Percentiles rank a stretch among this genome's conserved stretches.
Conservation (phyloP, 1,140 invertebrate species). For the Galleria mellonella region DNA sequence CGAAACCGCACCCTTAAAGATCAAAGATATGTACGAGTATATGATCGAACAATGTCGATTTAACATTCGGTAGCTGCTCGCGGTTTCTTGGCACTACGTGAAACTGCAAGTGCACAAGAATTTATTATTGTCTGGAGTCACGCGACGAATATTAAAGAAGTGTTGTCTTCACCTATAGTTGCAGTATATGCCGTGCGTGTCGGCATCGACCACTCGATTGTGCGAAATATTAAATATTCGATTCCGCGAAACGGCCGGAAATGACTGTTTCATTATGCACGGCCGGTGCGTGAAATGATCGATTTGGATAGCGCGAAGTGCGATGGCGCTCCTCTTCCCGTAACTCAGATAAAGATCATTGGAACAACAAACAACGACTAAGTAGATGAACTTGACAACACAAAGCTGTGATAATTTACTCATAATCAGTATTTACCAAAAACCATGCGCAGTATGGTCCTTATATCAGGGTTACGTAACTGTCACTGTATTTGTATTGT, state of each 20-base stretch:
- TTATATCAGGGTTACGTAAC: too few species aligned
- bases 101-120: conserved; percentile 70
- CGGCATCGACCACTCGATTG: conserved; percentile 37
- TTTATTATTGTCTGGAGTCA: conserved; percentile 56
- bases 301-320: conserved; percentile 38
- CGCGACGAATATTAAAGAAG: conserved; percentile 56
- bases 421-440: too few species aligned
- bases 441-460: too few species aligned
- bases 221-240: conserved; percentile 65
- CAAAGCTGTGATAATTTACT: too few species aligned
- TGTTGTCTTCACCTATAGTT: conserved; percentile 1
- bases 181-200: conserved; percentile 31
- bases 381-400: too few species aligned
- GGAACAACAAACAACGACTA: too few species aligned
- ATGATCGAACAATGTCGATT: conserved; percentile 45
- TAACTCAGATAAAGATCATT: conserved; percentile 40
- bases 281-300: conserved; percentile 55
- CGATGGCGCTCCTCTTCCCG: conserved; percentile 27
- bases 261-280: conserved; percentile 58
- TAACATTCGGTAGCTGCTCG: conserved; percentile 58
- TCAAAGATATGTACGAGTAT: conserved; percentile 10
- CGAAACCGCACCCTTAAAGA: neutral
- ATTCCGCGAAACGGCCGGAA: conserved; percentile 61
- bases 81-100: conserved; percentile 60
- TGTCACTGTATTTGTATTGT: too few species aligned